Conservation (phyloP, 37 sponge, comb jelly and placozoan species). For the Beroe ovata region DNA sequence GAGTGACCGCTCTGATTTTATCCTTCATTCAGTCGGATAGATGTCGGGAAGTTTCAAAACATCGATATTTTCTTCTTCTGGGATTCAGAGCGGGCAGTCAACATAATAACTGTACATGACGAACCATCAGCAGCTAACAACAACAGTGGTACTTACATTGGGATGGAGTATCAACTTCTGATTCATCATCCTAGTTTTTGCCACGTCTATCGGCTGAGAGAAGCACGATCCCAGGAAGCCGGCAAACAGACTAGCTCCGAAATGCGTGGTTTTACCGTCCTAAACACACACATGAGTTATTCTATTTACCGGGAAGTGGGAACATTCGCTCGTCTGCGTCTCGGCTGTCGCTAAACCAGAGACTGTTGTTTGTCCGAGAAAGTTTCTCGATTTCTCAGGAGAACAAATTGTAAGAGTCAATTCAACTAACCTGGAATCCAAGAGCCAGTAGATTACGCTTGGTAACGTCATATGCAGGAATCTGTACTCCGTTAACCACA, state of each 20-base stretch:
- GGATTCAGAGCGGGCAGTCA: too few relatives aligned
- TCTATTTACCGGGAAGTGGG: too few relatives aligned
- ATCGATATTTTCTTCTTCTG: too few relatives aligned
- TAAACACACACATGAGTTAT: too few relatives aligned
- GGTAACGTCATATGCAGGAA: slow-evolving; percentile 88
- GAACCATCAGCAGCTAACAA: too few relatives aligned
- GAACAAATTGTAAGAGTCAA: not conserved
- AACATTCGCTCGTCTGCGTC: too few relatives aligned
- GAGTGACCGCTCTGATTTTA: too few relatives aligned
- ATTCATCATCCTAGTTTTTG: slow-evolving; percentile 64
- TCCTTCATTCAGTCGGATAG: too few relatives aligned
- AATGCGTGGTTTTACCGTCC: slow-evolving; percentile 43
- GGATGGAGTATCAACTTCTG: slow-evolving; percentile 1
- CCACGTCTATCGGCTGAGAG: slow-evolving; percentile 62
- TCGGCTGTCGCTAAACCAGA: too few relatives aligned
- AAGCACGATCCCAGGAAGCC: slow-evolving; percentile 58
- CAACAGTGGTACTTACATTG: slow-evolving; percentile 22
- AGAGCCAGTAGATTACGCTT: slow-evolving; percentile 69
- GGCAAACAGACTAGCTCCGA: slow-evolving; percentile 52
- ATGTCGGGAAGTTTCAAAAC: too few relatives aligned
- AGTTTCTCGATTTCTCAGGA: not conserved
- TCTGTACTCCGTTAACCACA: slow-evolving; percentile 87
- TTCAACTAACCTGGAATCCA: slow-evolving; percentile 26
- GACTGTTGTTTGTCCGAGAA: too few relatives aligned
- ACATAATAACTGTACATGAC: too few relatives aligned